These are phyloP conservation scores for Troides aeacus DNA, from an alignment of 2,888 invertebrate species.

Conservation along the genomic window DNA sequence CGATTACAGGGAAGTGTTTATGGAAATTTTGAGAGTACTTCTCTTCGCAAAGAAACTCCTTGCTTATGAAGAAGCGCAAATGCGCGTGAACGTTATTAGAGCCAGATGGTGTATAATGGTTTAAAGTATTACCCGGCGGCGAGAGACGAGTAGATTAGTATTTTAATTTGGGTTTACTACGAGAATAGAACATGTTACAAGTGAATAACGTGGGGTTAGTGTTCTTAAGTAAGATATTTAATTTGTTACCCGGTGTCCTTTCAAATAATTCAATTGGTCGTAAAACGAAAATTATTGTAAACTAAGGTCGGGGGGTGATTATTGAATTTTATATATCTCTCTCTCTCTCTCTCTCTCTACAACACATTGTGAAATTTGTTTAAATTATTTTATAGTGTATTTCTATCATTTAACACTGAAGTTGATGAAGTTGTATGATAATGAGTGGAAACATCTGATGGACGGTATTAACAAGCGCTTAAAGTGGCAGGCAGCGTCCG, in stretches of 20 bases:
- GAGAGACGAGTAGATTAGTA: background rate
- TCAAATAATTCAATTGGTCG: background rate
- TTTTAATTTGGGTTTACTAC: background rate
- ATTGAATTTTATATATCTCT: too few species aligned
- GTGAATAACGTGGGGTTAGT: background rate
- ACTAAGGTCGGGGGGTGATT: background rate
- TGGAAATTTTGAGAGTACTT: background rate
- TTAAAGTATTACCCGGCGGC: background rate
- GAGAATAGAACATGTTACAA: background rate
- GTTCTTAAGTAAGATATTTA: background rate
- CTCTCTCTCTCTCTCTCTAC: too few species aligned
- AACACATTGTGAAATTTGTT: too few species aligned
- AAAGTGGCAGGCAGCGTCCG: background rate
- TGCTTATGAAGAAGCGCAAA: background rate
- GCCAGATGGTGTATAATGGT: background rate
- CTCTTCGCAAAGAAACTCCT: background rate
- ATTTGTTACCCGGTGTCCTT: background rate
- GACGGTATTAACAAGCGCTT: constrained; percentile 1
- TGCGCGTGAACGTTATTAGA: background rate
- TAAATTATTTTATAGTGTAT: too few species aligned
- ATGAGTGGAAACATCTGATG: background rate
- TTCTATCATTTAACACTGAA: too few species aligned
- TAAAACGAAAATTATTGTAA: background rate
- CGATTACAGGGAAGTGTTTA: background rate
- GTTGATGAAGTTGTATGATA: background rate